Evolutionary conservation across 1,140 invertebrate species (phyloP).

Genomic region (Apis laboriosa): DNA sequence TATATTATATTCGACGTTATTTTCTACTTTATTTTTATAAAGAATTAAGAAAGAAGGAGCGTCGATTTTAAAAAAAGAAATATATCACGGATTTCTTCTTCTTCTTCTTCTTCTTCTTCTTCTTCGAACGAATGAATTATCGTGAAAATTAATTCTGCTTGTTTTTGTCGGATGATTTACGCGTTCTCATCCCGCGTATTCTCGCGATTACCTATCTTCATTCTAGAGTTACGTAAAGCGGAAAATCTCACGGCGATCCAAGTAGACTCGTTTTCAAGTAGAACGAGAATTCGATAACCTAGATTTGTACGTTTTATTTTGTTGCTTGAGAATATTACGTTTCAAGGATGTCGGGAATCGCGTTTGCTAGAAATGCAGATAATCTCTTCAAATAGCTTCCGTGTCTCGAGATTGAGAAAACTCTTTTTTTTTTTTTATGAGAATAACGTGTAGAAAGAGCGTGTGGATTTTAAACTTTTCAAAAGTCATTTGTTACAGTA

Average conservation of each 20-base stretch:
- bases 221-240: neutral
- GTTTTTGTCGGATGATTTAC: slow-evolving; percentile 5
- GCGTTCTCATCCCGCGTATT: slow-evolving; percentile 18
- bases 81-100: neutral
- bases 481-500: neutral
- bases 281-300: slow-evolving; percentile 20
- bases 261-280: slow-evolving; percentile 1
- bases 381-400: neutral
- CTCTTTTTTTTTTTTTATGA: neutral
- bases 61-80: neutral
- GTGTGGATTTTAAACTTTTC: neutral
- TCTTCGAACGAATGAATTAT: neutral
- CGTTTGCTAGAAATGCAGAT: neutral
- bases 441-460: neutral
- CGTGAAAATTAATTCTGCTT: neutral
- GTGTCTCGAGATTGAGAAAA: neutral
- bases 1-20: no score
- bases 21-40: no score
- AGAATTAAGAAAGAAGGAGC: neutral
- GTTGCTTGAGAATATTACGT: neutral
- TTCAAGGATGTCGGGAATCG: neutral
- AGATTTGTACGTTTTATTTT: neutral
- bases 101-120: neutral
- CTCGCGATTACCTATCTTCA: neutral
- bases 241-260: neutral